Evolutionary conservation across 2,797 vertebrate species (phyloP).

Genomic region (Carcharodon carcharias): DNA sequence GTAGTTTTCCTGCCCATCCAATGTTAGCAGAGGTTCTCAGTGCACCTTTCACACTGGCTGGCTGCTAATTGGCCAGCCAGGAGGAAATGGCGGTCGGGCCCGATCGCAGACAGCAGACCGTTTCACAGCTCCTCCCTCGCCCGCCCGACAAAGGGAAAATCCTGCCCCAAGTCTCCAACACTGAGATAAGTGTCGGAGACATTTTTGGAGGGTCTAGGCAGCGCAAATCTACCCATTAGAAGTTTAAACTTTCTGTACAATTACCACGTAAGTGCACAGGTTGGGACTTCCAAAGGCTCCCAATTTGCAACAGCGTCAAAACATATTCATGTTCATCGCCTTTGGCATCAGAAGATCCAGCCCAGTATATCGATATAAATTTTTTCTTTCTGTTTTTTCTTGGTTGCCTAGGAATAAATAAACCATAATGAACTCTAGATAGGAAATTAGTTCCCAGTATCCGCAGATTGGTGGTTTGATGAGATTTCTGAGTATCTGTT

Average conservation of each 20-base stretch:
- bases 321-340: not conserved
- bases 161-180: too few species aligned
- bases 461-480: not conserved
- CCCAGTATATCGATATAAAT: not conserved
- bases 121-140: too few species aligned
- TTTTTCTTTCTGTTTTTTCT: not conserved
- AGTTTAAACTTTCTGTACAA: not conserved
- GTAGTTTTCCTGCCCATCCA: too few species aligned
- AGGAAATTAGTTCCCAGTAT: not conserved
- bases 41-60: too few species aligned
- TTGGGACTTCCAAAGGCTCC: not conserved
- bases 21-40: too few species aligned
- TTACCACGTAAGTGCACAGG: not conserved
- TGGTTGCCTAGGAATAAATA: not conserved
- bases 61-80: too few species aligned
- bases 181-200: too few species aligned
- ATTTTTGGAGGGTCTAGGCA: not conserved
- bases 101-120: too few species aligned
- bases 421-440: not conserved
- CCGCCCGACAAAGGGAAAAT: too few species aligned
- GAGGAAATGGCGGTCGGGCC: too few species aligned
- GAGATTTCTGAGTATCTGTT: not conserved
- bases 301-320: not conserved
- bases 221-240: not conserved
- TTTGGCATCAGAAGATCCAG: too few species aligned